phyloP scores from a whole-genome alignment of 1,140 invertebrate genomes.

The Ephestia elutella region DNA sequence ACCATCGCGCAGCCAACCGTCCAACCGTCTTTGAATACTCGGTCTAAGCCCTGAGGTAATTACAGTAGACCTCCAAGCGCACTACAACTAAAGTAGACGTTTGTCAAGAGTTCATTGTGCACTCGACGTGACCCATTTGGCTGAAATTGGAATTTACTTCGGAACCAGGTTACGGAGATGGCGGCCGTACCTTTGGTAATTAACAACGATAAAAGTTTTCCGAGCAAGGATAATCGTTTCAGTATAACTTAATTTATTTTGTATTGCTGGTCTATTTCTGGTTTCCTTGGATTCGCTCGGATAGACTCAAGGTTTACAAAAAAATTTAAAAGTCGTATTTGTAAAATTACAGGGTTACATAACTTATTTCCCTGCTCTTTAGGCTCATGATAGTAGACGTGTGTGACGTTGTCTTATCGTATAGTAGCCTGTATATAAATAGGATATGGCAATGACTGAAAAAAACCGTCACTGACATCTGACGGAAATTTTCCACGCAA shows the following conservation, averaged over 20 bases:
- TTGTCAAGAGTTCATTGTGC: neutral
- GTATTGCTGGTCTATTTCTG: neutral
- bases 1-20: too few species aligned
- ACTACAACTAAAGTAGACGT: neutral
- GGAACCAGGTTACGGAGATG: neutral
- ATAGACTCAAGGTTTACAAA: too few species aligned
- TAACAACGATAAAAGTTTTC: slow-evolving; percentile 1
- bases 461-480: too few species aligned
- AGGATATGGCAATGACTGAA: too few species aligned
- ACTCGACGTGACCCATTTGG: neutral
- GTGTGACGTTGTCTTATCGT: too few species aligned
- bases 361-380: too few species aligned
- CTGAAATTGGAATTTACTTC: neutral
- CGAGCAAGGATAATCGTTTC: neutral
- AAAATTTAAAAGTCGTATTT: too few species aligned
- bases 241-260: neutral
- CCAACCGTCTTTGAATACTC: too few species aligned
- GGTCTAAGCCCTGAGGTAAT: too few species aligned
- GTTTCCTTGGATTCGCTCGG: neutral
- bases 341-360: too few species aligned
- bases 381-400: too few species aligned
- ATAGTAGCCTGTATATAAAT: too few species aligned
- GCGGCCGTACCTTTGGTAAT: neutral
- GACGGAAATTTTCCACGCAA: neutral
- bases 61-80: neutral